Conservation (phyloP, 1,140 invertebrate species). For the Zaprionus africanus region DNA sequence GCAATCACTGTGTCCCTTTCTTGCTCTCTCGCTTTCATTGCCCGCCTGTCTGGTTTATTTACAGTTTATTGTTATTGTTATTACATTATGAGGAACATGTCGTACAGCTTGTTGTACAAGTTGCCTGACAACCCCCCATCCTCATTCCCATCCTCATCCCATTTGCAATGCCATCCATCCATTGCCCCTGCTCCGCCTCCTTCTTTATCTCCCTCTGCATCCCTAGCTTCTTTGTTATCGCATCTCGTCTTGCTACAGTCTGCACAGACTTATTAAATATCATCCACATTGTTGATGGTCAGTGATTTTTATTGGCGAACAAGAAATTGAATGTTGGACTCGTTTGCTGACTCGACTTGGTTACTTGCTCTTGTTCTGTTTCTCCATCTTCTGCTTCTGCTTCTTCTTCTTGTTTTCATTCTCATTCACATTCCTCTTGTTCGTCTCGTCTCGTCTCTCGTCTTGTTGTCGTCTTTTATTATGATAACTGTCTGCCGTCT, state of each 20-base stretch:
- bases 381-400: slow-evolving; percentile 8
- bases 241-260: slow-evolving; percentile 21
- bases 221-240: slow-evolving; percentile 17
- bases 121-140: slow-evolving; percentile 12
- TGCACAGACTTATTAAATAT: slow-evolving; percentile 71
- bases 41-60: slow-evolving; percentile 35
- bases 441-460: slow-evolving; percentile 23
- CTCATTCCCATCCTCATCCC: background rate
- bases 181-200: background rate
- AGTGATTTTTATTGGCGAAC: slow-evolving; percentile 72
- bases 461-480: slow-evolving; percentile 45
- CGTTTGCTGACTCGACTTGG: slow-evolving; percentile 18
- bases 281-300: slow-evolving; percentile 75
- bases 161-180: background rate
- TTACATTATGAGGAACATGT: slow-evolving; percentile 53
- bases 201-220: background rate
- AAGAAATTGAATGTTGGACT: slow-evolving; percentile 29
- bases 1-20: background rate
- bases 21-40: slow-evolving; percentile 13
- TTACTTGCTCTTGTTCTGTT: slow-evolving; percentile 13
- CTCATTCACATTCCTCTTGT: slow-evolving; percentile 8
- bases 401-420: slow-evolving; percentile 15
- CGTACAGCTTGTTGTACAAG: slow-evolving; percentile 36
- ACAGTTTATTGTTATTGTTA: slow-evolving; percentile 57
- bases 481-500: slow-evolving; percentile 61